A percentile compares a stretch with the other conserved stretches of the same genome.
These are phyloP conservation scores for Mizuhopecten yessoensis DNA, from an alignment of 1,140 invertebrate species.

Conservation along the genomic window DNA sequence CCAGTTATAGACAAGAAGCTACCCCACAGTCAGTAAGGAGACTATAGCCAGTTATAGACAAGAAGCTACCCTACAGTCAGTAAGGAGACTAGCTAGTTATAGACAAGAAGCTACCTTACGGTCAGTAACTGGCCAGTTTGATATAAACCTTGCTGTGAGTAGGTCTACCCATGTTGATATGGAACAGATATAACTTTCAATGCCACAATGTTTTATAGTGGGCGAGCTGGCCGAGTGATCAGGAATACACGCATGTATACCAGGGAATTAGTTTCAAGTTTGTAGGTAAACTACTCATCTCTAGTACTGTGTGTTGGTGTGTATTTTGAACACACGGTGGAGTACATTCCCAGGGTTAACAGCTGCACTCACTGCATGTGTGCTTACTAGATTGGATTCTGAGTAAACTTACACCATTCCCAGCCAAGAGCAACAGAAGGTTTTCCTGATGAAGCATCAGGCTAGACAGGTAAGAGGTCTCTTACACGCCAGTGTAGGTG, in stretches of 20 bases:
- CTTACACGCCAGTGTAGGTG: too few species aligned
- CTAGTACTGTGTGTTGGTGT: background rate
- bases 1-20: too few species aligned
- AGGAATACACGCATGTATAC: too few species aligned
- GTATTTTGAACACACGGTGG: background rate
- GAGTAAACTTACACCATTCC: background rate
- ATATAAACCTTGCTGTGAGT: background rate
- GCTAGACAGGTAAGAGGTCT: background rate
- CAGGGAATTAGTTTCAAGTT: too few species aligned
- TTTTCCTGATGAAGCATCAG: conserved; percentile 8
- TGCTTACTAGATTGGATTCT: background rate
- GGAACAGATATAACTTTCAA: background rate
- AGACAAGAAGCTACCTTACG: background rate
- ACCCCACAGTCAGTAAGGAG: too few species aligned
- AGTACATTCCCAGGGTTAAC: background rate
- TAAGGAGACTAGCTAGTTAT: too few species aligned
- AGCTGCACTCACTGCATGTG: background rate
- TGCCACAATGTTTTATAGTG: background rate
- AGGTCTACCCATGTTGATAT: background rate
- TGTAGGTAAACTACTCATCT: background rate
- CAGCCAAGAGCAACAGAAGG: conserved; percentile 7
- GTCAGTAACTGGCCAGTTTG: background rate
- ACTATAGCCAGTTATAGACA: too few species aligned
- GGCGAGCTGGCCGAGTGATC: background rate
- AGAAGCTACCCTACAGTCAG: too few species aligned